Conservation (phyloP, 2,797 vertebrate species). For the Odontamblyopus lacepedii region DNA sequence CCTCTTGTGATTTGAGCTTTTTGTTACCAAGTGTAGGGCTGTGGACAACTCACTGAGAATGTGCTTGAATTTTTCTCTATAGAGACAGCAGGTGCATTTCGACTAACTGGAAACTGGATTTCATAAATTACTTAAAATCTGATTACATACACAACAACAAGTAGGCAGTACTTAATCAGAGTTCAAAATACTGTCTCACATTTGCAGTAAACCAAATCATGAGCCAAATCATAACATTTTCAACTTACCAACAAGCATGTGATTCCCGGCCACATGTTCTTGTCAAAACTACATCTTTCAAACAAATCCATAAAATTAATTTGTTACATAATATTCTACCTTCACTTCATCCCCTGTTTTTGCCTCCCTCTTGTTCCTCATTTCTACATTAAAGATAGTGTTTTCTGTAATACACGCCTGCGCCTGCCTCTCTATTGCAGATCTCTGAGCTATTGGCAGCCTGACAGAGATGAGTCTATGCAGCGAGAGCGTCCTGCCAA, state of each 20-base stretch:
- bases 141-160: no score
- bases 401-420: slow-evolving; percentile 29
- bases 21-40: not conserved
- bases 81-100: not conserved
- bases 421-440: slow-evolving; percentile 1
- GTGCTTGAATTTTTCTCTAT: not conserved
- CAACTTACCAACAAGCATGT: no score
- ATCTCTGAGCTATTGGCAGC: slow-evolving; percentile 18
- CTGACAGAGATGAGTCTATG: slow-evolving; percentile 35
- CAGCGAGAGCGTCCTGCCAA: slow-evolving; percentile 82
- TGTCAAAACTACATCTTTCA: not conserved
- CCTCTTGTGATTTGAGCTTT: not conserved
- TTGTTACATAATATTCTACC: not conserved
- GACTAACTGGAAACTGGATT: not conserved
- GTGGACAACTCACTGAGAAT: not conserved
- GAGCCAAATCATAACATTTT: no score
- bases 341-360: not conserved
- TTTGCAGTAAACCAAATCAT: not conserved
- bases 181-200: not conserved
- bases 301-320: not conserved
- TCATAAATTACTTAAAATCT: not conserved
- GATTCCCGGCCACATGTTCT: not conserved
- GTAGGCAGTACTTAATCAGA: no score
- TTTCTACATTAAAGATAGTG: slow-evolving; percentile 29
- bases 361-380: slow-evolving; percentile 19